Base-by-base conservation (phyloP, 1,140 invertebrate genomes). In the Homalodisca vitripennis region DNA sequence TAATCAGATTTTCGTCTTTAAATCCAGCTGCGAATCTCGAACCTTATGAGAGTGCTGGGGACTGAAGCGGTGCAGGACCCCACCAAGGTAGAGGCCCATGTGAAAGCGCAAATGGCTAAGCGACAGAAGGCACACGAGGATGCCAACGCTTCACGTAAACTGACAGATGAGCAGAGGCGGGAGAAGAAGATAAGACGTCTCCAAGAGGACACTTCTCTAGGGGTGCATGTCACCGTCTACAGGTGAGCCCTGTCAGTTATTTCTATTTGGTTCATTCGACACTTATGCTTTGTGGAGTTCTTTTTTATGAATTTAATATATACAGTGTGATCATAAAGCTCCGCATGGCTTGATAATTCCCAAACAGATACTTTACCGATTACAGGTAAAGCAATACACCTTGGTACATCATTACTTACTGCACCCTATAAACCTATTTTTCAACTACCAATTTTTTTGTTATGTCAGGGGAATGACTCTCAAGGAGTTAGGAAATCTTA, bases 41-140 rank as follows among this genome's bases (percentile, higher is more conserved):
- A 99, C 83, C 84, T 99, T 62, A 99, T 99, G 98, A 84, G 98
- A 73, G 98, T 98, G 0, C 80, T 99, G 31, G 98, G 98, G 2
- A 97, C 92, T 0, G 97, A 99, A 79, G 97, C 97, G 1, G 95
- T 99, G 0, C 95, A 98, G 78, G 98, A 99, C 84, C 98, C 98
- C 0, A 99, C 98, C 0, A 99, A 99, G 81, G 95, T 99, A 67
- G 98, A 99, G 83, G 95, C 96, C 0, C 96, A 98, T 74, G 98
- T 99, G 17, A 82, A 95, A 20, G 95, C 97, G 75, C 98, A 99
- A 83, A 99, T 99, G 92, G 96, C 94, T 0, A 98, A 98, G 79
- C 81, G 98, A 57, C 89, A 97, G 77, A 96, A 96, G 79, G 93
- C 93, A 3, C 97, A 99, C 72, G 90, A 97, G 77, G 95, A 98